Percentiles rank a stretch among this genome's conserved stretches.
Evolutionary conservation across 2,888 invertebrate genomes (phyloP).

Genomic region (Aspidiotus destructor): DNA sequence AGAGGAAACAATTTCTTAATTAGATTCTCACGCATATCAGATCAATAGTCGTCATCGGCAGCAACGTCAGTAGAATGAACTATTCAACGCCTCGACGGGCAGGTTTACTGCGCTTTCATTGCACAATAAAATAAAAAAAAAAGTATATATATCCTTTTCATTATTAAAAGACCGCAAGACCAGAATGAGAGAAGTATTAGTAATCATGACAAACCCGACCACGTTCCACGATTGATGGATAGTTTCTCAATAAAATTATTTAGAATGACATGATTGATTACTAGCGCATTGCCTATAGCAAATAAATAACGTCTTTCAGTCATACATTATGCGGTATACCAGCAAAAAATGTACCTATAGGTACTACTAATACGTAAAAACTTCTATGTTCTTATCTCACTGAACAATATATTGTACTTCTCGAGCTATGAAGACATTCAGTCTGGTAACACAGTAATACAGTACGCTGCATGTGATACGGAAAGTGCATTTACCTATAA

Average conservation of each 20-base stretch:
- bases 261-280: slow-evolving; percentile 31
- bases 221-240: slow-evolving; percentile 29
- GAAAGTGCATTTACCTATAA: no score
- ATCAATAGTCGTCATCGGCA: no score
- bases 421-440: no score
- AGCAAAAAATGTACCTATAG: no score
- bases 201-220: slow-evolving; percentile 32
- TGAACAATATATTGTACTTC: no score
- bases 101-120: slow-evolving; percentile 4
- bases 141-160: slow-evolving; percentile 16
- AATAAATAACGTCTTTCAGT: slow-evolving; percentile 21
- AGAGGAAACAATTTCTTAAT: no score
- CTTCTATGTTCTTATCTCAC: no score
- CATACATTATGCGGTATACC: no score
- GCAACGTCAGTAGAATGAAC: background rate
- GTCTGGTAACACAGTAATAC: no score
- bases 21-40: no score
- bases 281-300: slow-evolving; percentile 13
- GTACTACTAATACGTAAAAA: no score
- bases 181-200: slow-evolving; percentile 21
- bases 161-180: slow-evolving; percentile 20
- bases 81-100: background rate
- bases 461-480: no score
- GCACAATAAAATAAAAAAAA: slow-evolving; percentile 13
- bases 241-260: slow-evolving; percentile 32